Percentiles rank a stretch among this genome's conserved stretches.
phyloP scores from a whole-genome alignment of 2,113 vertebrate species.

The Xiphophorus maculatus region DNA sequence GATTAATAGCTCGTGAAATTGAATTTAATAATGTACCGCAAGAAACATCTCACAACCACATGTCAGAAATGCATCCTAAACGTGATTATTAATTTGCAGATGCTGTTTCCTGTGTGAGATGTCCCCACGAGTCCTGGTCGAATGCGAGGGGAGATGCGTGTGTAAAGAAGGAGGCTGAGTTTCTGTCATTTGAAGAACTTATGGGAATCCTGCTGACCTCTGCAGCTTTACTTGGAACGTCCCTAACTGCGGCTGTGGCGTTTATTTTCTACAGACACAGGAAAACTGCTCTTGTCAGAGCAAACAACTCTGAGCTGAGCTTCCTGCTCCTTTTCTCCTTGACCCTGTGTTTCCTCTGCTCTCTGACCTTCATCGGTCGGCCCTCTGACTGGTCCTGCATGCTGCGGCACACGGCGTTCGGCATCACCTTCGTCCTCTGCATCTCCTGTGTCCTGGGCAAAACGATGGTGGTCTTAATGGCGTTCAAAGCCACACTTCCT shows the following conservation, averaged over 20 bases:
- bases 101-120: slow-evolving; percentile 66
- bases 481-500: slow-evolving; percentile 67
- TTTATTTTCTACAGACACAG: slow-evolving; percentile 72
- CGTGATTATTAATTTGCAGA: slow-evolving; percentile 50
- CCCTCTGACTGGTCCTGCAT: slow-evolving; percentile 73
- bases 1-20: not conserved
- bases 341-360: slow-evolving; percentile 73
- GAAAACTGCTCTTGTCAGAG: slow-evolving; percentile 67
- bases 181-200: slow-evolving; percentile 68
- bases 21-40: not conserved
- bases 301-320: slow-evolving; percentile 73
- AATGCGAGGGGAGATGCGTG: slow-evolving; percentile 67
- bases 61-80: not conserved
- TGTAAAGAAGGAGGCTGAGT: slow-evolving; percentile 68
- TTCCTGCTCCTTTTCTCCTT: slow-evolving; percentile 76
- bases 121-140: slow-evolving; percentile 74
- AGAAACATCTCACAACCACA: too few relatives aligned
- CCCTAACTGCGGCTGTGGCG: slow-evolving; percentile 55
- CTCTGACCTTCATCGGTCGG: slow-evolving; percentile 70
- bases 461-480: slow-evolving; percentile 74
- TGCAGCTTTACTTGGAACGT: slow-evolving; percentile 63
- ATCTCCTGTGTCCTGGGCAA: slow-evolving; percentile 70
- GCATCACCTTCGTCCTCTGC: slow-evolving; percentile 74
- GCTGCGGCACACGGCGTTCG: slow-evolving; percentile 69
- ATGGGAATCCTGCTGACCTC: slow-evolving; percentile 72